These are phyloP conservation scores for Calliphora vicina DNA, from an alignment of 1,140 invertebrate species.

Conservation along the genomic window DNA sequence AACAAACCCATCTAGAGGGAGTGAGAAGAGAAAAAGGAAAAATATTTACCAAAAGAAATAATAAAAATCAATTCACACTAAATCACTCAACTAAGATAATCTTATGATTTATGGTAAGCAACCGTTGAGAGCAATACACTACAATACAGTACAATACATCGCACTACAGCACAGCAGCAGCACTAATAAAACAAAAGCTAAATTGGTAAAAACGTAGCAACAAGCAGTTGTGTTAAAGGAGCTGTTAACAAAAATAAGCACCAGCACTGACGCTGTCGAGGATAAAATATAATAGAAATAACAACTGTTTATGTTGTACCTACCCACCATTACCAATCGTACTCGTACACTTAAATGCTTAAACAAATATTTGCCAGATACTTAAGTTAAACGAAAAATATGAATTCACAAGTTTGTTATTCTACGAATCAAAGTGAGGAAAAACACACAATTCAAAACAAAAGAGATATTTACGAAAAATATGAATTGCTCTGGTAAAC, in stretches of 20 bases:
- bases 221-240: neutral
- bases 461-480: too few relatives aligned
- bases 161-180: too few relatives aligned
- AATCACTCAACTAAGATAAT: neutral
- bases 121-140: neutral
- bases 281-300: neutral
- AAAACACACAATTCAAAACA: too few relatives aligned
- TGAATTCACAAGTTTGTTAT: neutral
- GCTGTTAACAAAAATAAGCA: neutral
- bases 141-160: too few relatives aligned
- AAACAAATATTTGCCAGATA: neutral
- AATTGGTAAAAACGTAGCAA: neutral
- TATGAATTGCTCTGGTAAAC: too few relatives aligned
- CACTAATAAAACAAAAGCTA: neutral
- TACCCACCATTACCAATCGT: too few relatives aligned
- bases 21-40: neutral
- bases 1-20: neutral
- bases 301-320: neutral
- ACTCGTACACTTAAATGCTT: neutral
- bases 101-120: neutral
- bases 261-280: neutral
- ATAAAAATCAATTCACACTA: neutral
- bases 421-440: neutral
- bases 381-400: neutral
- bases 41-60: neutral